These are phyloP conservation scores for Crenuchus spilurus DNA, from an alignment of 2,797 vertebrate genomes.

Conservation along the genomic window DNA sequence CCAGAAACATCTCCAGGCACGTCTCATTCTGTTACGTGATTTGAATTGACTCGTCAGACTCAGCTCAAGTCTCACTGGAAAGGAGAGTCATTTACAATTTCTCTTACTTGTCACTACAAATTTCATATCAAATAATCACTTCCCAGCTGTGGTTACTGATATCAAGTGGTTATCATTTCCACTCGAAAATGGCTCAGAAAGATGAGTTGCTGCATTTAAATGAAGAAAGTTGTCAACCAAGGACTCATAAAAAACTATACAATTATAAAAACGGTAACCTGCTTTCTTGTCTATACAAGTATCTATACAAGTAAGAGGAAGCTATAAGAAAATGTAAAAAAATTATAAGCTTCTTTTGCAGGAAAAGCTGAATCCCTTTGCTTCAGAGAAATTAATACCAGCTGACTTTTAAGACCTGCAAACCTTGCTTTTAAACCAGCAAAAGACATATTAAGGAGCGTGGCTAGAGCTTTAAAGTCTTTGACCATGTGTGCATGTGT, in stretches of 20 bases:
- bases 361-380: constrained; percentile 63
- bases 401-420: constrained; percentile 76
- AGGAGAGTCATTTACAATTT: not conserved
- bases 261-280: not conserved
- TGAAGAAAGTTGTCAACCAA: not conserved
- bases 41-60: not conserved
- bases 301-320: not conserved
- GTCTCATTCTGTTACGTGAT: not conserved
- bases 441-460: constrained; percentile 61
- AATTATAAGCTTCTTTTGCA: constrained; percentile 9
- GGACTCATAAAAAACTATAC: not conserved
- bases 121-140: constrained; percentile 17
- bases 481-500: constrained; percentile 43
- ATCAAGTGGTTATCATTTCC: not conserved
- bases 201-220: not conserved
- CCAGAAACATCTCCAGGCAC: not conserved
- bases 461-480: constrained; percentile 71
- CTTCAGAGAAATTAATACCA: constrained; percentile 70
- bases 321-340: constrained; percentile 5
- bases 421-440: constrained; percentile 72
- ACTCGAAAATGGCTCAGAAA: not conserved
- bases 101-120: constrained; percentile 14
- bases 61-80: not conserved
- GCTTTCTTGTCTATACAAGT: not conserved
- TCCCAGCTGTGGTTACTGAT: not conserved